A percentile compares a stretch with the other conserved stretches of the same genome.
These are phyloP conservation scores for Ruditapes philippinarum DNA, from an alignment of 1,140 invertebrate species.

Conservation along the genomic window DNA sequence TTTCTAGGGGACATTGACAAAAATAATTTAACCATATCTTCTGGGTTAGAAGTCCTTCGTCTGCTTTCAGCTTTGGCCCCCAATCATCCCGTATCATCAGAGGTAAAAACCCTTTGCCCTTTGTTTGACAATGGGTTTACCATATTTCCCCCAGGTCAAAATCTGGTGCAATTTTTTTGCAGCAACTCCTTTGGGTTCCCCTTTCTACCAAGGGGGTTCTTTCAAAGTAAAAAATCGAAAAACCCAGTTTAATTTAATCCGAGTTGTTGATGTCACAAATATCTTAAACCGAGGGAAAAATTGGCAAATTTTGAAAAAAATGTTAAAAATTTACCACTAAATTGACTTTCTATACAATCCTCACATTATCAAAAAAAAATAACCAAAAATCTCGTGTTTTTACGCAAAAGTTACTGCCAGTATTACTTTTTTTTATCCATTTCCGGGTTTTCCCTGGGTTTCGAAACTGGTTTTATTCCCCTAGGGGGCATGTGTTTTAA, in stretches of 20 bases:
- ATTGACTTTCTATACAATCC: slow-evolving; percentile 14
- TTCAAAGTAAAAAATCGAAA: slow-evolving; percentile 9
- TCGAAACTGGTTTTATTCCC: background rate
- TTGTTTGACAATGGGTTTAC: slow-evolving; percentile 7
- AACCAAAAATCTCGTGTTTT: background rate
- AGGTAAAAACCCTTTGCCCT: slow-evolving; percentile 60
- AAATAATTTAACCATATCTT: slow-evolving; percentile 60
- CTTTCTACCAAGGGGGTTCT: background rate
- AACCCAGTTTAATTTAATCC: background rate
- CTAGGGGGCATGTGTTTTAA: slow-evolving; percentile 13
- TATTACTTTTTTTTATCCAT: background rate
- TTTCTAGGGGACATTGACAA: slow-evolving; percentile 27
- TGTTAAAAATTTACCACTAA: background rate
- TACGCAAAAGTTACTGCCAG: background rate
- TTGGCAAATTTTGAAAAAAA: background rate
- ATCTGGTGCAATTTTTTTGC: background rate
- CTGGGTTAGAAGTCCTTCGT: slow-evolving; percentile 25
- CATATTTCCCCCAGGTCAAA: slow-evolving; percentile 43
- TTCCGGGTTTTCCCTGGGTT: background rate
- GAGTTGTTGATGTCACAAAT: slow-evolving; percentile 54
- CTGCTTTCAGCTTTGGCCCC: slow-evolving; percentile 28
- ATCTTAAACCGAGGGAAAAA: slow-evolving; percentile 19
- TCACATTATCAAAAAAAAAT: slow-evolving; percentile 56
- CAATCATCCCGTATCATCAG: slow-evolving; percentile 59
- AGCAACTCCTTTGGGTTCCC: slow-evolving; percentile 42